phyloP scores from a whole-genome alignment of 1,140 invertebrate genomes.

The Apis florea region DNA sequence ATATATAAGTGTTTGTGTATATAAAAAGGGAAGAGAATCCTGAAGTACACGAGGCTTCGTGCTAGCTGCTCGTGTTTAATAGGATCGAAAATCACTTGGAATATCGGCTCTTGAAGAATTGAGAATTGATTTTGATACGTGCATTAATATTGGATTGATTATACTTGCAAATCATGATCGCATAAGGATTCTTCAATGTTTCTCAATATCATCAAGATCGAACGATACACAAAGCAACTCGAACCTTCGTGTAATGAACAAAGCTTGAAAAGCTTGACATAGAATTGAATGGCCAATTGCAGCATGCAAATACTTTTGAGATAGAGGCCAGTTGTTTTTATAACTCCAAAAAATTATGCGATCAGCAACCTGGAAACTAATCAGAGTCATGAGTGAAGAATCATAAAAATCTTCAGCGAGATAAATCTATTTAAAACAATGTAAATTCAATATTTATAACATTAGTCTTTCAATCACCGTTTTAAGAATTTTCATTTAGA shows the following conservation, averaged over 20 bases:
- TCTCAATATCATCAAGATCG: neutral
- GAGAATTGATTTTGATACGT: neutral
- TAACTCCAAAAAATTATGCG: too few species aligned
- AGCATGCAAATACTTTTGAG: slow-evolving; percentile 13
- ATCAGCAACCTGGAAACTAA: neutral
- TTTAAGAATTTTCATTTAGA: neutral
- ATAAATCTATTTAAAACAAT: neutral
- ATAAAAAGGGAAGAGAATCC: neutral
- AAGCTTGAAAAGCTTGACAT: slow-evolving; percentile 5
- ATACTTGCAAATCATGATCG: neutral
- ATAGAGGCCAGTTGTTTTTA: neutral
- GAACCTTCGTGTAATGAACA: neutral
- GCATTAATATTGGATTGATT: neutral
- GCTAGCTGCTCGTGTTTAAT: neutral
- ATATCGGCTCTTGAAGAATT: neutral
- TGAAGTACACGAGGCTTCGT: slow-evolving; percentile 7
- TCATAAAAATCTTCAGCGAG: neutral
- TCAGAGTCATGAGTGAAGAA: neutral
- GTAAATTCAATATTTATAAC: neutral
- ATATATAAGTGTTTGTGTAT: neutral
- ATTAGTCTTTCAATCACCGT: neutral
- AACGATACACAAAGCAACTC: neutral
- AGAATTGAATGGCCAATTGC: slow-evolving; percentile 3
- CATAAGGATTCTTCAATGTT: too few species aligned
- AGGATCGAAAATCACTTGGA: neutral